Evolutionary conservation across 2,888 invertebrate species (phyloP).

Genomic region (Pristionchus maxplancki): DNA sequence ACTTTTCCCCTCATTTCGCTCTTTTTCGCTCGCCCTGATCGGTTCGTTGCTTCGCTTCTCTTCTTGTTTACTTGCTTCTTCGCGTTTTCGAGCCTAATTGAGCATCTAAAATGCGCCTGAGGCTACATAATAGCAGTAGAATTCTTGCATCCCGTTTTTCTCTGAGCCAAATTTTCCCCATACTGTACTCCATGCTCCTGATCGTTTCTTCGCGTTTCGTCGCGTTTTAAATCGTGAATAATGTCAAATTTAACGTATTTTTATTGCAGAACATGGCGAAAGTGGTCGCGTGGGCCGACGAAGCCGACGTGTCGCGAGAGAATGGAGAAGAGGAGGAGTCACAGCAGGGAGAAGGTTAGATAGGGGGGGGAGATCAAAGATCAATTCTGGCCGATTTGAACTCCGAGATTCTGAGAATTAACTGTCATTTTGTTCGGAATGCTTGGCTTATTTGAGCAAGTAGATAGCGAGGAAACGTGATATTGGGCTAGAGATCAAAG

Average conservation of each 20-base stretch:
- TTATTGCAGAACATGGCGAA: background rate
- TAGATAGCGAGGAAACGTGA: too few species aligned
- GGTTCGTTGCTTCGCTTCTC: conserved; percentile 36
- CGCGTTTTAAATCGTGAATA: too few species aligned
- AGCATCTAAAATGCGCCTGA: background rate
- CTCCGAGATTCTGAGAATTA: too few species aligned
- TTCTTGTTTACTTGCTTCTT: background rate
- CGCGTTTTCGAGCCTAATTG: background rate
- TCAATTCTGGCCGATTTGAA: background rate
- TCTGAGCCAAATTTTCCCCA: too few species aligned
- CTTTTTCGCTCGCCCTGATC: background rate
- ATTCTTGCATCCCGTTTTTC: too few species aligned
- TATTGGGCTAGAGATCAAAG: too few species aligned
- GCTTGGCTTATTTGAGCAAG: too few species aligned
- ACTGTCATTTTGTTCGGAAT: too few species aligned
- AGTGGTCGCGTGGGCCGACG: background rate
- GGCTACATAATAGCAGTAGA: background rate
- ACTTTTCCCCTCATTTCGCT: background rate
- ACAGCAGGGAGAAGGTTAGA: conserved; percentile 12
- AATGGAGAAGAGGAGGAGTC: background rate
- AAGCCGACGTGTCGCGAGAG: background rate
- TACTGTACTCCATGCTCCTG: too few species aligned
- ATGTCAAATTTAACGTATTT: conserved; percentile 4
- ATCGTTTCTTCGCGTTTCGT: too few species aligned
- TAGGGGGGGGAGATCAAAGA: background rate